phyloP scores from a whole-genome alignment of 2,888 invertebrate species.

The Oxytorus armatus region DNA sequence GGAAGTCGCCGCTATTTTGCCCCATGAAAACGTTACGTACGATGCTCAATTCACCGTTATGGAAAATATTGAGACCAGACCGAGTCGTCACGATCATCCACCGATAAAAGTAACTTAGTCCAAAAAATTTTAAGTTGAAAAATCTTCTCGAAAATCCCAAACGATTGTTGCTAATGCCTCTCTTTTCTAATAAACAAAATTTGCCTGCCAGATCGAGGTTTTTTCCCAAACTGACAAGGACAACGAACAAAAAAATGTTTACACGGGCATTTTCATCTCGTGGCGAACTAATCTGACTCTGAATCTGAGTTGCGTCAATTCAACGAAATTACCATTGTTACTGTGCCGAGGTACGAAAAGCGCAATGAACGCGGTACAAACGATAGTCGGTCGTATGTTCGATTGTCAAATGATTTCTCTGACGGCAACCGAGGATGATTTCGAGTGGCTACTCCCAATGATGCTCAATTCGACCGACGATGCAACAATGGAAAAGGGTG shows the following conservation, averaged over 20 bases:
- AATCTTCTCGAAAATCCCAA: too few relatives aligned
- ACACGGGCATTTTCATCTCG: conserved; percentile 79
- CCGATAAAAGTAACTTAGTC: conserved; percentile 73
- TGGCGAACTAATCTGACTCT: conserved; percentile 73
- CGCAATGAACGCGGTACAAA: conserved; percentile 76
- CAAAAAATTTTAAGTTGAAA: neutral
- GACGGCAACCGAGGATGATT: conserved; percentile 75
- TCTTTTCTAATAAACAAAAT: neutral
- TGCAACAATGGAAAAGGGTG: conserved; percentile 58
- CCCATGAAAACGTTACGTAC: conserved; percentile 78
- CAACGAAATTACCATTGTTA: conserved; percentile 77
- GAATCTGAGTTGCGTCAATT: conserved; percentile 63
- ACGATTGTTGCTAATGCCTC: too few relatives aligned
- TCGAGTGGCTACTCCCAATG: conserved; percentile 80
- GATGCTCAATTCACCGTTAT: conserved; percentile 73
- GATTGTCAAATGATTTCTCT: conserved; percentile 78
- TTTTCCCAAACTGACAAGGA: conserved; percentile 63
- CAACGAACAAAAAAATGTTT: conserved; percentile 71
- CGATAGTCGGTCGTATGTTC: conserved; percentile 78
- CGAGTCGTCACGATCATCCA: conserved; percentile 71
- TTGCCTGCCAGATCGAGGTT: conserved; percentile 71
- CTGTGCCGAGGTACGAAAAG: conserved; percentile 79
- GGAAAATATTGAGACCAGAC: conserved; percentile 66
- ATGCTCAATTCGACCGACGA: conserved; percentile 70
- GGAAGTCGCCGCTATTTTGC: conserved; percentile 76